These are phyloP conservation scores for Myotis myotis DNA, from an alignment of 2,797 vertebrate genomes.

Conservation along the genomic window DNA sequence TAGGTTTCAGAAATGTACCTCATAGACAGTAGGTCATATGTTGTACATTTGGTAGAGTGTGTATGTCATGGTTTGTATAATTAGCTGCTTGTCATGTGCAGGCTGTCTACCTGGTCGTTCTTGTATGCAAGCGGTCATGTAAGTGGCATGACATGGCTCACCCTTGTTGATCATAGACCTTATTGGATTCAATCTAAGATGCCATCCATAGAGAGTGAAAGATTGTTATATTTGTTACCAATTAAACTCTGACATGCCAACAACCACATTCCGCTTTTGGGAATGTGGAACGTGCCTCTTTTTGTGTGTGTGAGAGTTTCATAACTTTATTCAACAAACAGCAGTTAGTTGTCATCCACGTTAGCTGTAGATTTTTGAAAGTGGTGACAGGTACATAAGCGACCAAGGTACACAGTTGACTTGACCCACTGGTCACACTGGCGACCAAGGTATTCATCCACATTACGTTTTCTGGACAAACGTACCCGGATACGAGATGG, in stretches of 20 bases:
- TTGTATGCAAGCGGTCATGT: accelerated
- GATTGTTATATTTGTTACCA: not conserved
- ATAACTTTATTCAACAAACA: not conserved
- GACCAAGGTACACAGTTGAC: no score
- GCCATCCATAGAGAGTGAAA: not conserved
- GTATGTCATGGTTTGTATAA: accelerated
- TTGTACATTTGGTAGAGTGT: not conserved
- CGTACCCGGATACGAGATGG: no score
- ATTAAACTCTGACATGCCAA: not conserved
- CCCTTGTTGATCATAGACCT: not conserved
- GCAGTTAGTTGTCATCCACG: not conserved
- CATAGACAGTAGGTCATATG: not conserved
- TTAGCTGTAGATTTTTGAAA: not conserved
- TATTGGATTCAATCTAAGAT: not conserved
- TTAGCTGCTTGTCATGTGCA: accelerated
- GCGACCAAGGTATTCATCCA: not conserved
- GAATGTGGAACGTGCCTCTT: not conserved
- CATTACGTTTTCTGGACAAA: no score
- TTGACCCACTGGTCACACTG: not conserved
- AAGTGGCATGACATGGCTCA: not conserved
- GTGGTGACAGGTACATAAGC: not conserved
- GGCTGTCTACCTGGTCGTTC: not conserved
- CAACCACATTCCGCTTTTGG: not conserved
- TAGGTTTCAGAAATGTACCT: not conserved
- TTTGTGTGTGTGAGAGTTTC: not conserved